Evolutionary conservation across 2,113 vertebrate species (phyloP), one percentile per base, ranked within the genome.

Genomic region (Brachyhypopomus gauderio): DNA sequence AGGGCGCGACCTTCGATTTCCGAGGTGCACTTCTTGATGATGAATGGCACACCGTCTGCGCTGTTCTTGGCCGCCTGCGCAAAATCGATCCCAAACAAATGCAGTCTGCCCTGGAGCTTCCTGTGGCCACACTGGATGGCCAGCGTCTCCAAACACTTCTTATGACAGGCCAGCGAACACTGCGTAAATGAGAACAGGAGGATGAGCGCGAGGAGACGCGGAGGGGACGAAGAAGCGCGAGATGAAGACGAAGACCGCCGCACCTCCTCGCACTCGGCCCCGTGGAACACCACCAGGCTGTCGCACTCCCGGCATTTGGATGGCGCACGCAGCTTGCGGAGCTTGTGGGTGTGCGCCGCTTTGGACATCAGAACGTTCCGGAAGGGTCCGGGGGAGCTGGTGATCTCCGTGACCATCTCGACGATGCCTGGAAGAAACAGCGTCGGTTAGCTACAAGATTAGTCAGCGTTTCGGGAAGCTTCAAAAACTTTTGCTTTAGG

Each of bases 211-310:
- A 52, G 12, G 12, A 52, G 12, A 14, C 16, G 3, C 12, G 25
- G 22, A 36, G 27, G 11, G 14, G 5, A 4, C 17, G 19, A 30
- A 48, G 12, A 12, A 22, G 41, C 38, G 34, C 38, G 66, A 27
- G 64, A 22, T 11, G 30, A 79, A 34, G 48, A 67, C 38, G 11
- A 16, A 0, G 0, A 41, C 5, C 9, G 3, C 30, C 8, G 81
- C 90, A 99, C 98, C 96, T 99, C 98, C 87, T 98, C 97, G 86
- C 98, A 99, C 87, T 99, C 97, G 0, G 97, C 96, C 56, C 98
- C 98, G 0, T 98, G 97, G 88, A 99, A 99, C 56, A 98, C 94
- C 19, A 99, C 96, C 87, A 98, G 92, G 81, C 97, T 93, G 80
- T 99, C 98, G 86, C 98, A 99, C 88, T 98, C 98, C 77, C 97